Conservation (phyloP, 2,113 vertebrate species). For the Daubentonia madagascariensis region DNA sequence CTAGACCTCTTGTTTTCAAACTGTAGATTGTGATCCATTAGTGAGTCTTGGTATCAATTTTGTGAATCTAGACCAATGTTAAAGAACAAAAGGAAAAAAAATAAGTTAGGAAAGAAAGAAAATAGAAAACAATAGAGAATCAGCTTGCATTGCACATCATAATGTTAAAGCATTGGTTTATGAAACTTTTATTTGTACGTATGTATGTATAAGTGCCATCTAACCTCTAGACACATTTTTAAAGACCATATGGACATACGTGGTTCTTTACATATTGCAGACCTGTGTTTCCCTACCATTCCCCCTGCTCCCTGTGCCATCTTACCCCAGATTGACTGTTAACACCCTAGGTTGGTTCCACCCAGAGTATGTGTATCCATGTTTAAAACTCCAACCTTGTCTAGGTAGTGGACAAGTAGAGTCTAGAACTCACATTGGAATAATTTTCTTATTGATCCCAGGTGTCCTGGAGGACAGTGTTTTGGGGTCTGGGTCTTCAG, state of each 20-base stretch:
- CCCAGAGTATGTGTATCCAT: neutral
- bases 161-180: neutral
- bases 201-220: neutral
- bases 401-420: neutral
- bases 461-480: conserved; percentile 91
- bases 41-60: neutral
- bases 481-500: conserved; percentile 93
- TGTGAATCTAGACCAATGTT: neutral
- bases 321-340: neutral
- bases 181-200: neutral
- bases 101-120: neutral
- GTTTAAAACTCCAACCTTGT: neutral
- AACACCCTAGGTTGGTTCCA: neutral
- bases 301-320: neutral
- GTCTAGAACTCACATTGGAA: neutral
- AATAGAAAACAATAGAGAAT: neutral
- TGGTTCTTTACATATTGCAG: neutral
- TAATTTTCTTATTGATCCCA: conserved; percentile 73
- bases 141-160: neutral
- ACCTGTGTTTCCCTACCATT: neutral
- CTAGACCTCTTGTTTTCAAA: conserved; percentile 1
- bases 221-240: neutral
- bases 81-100: neutral
- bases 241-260: neutral
- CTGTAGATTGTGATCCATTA: neutral